phyloP scores from a whole-genome alignment of 2,113 vertebrate genomes.

The Chloropsis cyanopogon region DNA sequence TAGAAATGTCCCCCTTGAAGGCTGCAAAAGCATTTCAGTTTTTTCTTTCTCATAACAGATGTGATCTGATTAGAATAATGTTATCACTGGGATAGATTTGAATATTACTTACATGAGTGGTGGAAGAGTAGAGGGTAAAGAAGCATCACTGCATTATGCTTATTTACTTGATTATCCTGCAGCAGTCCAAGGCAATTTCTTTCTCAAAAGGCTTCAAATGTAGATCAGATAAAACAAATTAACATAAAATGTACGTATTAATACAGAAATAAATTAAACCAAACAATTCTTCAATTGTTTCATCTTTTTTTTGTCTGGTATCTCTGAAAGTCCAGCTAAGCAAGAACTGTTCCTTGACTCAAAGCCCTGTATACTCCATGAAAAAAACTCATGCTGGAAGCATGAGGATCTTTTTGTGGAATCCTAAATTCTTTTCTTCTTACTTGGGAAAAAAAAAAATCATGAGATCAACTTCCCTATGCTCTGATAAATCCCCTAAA shows the following conservation, averaged over 20 bases:
- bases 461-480: neutral
- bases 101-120: neutral
- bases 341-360: neutral
- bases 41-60: neutral
- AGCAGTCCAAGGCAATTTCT: neutral
- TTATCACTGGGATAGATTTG: neutral
- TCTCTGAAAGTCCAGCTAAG: neutral
- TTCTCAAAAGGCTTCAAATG: neutral
- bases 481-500: neutral
- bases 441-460: neutral
- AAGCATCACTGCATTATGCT: neutral
- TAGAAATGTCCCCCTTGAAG: neutral
- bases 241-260: neutral
- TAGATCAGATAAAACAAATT: neutral
- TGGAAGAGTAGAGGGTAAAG: neutral
- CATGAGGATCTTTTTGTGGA: neutral
- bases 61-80: neutral
- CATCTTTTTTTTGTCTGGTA: neutral
- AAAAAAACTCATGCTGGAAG: neutral
- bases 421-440: neutral
- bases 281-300: neutral
- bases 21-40: neutral
- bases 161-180: neutral
- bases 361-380: neutral
- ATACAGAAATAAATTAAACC: neutral